Base-by-base conservation (phyloP, 2,888 invertebrate genomes). In the Acleris literana region DNA sequence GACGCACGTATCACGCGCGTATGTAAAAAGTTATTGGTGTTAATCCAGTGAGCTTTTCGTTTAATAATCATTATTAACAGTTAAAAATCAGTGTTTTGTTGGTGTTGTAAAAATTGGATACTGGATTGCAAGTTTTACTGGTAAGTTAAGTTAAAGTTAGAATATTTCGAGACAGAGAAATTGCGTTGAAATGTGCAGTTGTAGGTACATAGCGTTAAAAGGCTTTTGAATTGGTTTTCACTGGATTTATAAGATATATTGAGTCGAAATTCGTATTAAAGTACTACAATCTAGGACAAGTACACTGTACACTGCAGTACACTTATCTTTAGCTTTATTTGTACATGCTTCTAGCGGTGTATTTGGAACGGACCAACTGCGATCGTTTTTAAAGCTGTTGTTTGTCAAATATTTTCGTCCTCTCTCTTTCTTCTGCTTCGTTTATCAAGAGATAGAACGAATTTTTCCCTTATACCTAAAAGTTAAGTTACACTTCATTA, bases 1-100 rank as follows among this genome's bases (percentile, higher is more conserved):
- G 69, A 73, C 76, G 74, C 72, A 82, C 84, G 83, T 72, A 33
- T 33, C 7, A 33, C 70, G 60, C 57, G 25, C 17, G 60, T 68
- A 59, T 7, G 16, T 55, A 16, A 16, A 22, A 44, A 55, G 33
- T 54, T 29, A 54, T 84, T 86, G 74, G 85, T 89, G 87, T 78
- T 79, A 76, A 80, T 76, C 76, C 69, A 81, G 76, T 72, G 71
- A 71, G 67, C 72, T 65, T 64, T 58, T 64, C 60, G 64, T 62
- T 60, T n/a, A 22, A 0, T 11, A n/a, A 29, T 29, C 46, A 25
- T 46, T 48, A 43, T 43, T 22, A 20, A 25, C 46, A 16, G 46
- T 57, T 57, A 17, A 22, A 57, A 46, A 52, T 16, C 17, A 64
- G 65, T 65, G 63, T 57, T 64, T 25, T n/a, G 55, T 39, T 55